Percentiles rank a stretch among this genome's conserved stretches.
phyloP scores from a whole-genome alignment of 2,888 invertebrate species.

The Dione juno region DNA sequence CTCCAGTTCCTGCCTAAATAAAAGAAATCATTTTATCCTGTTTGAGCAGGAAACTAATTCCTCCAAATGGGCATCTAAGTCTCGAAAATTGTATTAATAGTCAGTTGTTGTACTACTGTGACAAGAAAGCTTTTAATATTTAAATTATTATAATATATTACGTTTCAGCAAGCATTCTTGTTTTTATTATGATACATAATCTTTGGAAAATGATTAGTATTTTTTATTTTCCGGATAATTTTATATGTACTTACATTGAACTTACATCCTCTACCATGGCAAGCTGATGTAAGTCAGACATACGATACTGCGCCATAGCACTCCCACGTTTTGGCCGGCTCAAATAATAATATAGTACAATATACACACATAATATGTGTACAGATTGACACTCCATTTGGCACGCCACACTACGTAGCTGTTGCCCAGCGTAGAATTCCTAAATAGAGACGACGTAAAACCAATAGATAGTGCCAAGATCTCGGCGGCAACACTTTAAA shows the following conservation, averaged over 20 bases:
- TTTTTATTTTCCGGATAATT: no score
- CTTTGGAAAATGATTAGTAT: no score
- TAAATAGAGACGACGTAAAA: constrained; percentile 30
- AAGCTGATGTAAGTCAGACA: not conserved
- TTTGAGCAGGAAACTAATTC: no score
- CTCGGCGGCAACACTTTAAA: constrained; percentile 23
- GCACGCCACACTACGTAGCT: constrained; percentile 23
- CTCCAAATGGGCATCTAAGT: no score
- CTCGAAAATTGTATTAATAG: no score
- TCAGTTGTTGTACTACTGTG: no score
- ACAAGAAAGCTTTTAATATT: no score
- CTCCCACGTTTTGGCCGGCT: constrained; percentile 10
- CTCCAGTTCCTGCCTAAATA: no score
- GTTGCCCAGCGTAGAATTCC: constrained; percentile 38
- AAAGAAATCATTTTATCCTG: no score
- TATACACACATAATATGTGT: constrained; percentile 15
- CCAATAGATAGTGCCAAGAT: constrained; percentile 26
- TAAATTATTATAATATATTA: no score
- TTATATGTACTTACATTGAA: not conserved
- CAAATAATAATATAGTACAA: constrained; percentile 21
- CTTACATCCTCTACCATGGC: not conserved
- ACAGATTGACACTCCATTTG: constrained; percentile 37
- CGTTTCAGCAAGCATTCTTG: no score
- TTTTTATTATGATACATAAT: no score
- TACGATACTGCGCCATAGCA: not conserved